Conservation (phyloP, 2,797 vertebrate genomes). For the Mastacembelus armatus region DNA sequence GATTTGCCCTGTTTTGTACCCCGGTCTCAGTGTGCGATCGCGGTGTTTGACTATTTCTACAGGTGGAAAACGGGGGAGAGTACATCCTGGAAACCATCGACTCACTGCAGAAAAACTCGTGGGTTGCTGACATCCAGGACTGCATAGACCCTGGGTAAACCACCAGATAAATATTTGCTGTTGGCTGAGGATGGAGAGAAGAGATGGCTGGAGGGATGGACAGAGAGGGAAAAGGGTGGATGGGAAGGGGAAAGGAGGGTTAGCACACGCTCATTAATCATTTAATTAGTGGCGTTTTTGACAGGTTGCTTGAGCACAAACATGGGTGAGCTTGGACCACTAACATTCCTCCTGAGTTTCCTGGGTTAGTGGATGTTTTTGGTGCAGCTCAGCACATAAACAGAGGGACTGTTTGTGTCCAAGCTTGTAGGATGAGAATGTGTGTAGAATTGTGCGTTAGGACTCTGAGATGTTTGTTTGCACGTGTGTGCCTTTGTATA, state of each 20-base stretch:
- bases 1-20: not conserved
- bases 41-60: constrained; percentile 63
- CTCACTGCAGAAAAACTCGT: constrained; percentile 98
- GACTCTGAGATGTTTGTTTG: constrained; percentile 54
- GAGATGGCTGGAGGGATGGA: constrained; percentile 22
- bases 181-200: constrained; percentile 51
- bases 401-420: constrained; percentile 64
- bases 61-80: constrained; percentile 96
- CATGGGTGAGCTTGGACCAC: constrained; percentile 36
- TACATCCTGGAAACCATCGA: constrained; percentile 99
- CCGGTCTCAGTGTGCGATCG: constrained; percentile 56
- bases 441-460: constrained; percentile 41
- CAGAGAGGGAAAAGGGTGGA: constrained; percentile 16
- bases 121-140: constrained; percentile 99
- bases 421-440: constrained; percentile 56
- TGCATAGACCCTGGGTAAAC: constrained; percentile 95
- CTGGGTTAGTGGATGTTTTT: constrained; percentile 35
- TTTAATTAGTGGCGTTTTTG: constrained; percentile 76
- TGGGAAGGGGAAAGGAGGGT: constrained; percentile 20
- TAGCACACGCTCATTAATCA: constrained; percentile 75
- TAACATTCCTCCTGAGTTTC: constrained; percentile 57
- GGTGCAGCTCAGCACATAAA: constrained; percentile 61
- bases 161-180: constrained; percentile 76
- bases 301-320: constrained; percentile 70
- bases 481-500: constrained; percentile 40